Conservation (phyloP, 30 jellyfish, hydroid and myxozoan species). For the Hydractinia echinata region DNA sequence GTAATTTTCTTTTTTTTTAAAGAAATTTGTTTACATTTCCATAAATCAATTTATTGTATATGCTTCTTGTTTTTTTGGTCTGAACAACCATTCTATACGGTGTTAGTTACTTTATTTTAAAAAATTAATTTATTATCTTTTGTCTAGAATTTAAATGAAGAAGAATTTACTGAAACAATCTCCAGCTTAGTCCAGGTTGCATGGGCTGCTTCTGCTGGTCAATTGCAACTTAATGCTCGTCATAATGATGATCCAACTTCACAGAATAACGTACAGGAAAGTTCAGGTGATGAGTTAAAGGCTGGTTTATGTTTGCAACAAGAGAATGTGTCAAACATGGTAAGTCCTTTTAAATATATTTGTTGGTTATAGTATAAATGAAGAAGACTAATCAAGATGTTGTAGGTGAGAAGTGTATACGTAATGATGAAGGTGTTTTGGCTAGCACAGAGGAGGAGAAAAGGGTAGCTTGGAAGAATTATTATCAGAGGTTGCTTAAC, state of each 20-base stretch:
- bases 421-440: no score
- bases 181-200: conserved; percentile 87
- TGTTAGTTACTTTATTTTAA: no score
- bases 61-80: no score
- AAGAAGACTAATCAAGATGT: no score
- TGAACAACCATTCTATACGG: no score
- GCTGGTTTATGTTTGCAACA: conserved; percentile 41
- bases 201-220: conserved; percentile 99
- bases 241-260: background rate
- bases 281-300: conserved; percentile 1
- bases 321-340: conserved; percentile 38
- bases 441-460: no score
- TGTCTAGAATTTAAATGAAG: conserved; percentile 74
- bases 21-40: no score
- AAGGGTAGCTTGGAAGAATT: no score
- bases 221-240: conserved; percentile 65
- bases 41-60: no score
- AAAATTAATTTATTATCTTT: background rate
- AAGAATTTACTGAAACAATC: conserved; percentile 79
- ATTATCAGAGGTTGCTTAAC: no score
- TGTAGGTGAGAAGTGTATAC: no score
- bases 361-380: background rate
- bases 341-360: conserved; percentile 10
- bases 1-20: no score
- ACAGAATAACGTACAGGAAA: background rate